Evolutionary conservation across 2,797 vertebrate genomes (phyloP), one percentile per base, ranked within the genome.

Genomic region (Spatula clypeata): DNA sequence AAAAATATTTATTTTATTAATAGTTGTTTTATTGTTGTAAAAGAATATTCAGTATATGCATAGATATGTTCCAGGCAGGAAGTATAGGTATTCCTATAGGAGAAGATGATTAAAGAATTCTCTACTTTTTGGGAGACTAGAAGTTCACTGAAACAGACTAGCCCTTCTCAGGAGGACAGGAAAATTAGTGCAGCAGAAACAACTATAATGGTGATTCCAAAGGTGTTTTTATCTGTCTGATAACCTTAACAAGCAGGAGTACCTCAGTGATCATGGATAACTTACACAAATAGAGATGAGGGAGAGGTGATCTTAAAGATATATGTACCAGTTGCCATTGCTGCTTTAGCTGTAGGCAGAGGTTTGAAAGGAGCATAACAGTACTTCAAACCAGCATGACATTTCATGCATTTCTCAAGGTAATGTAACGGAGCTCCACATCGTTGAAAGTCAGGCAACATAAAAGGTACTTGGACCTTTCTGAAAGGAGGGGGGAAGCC

Each of bases 401-500:
- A 5, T 34, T 21, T 13, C 13, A 2, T 21, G 24, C 9, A 0
- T 67, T 75, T 54, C 77, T 61, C 29, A 84, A 38, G 67, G 70
- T 4, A 4, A 2, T 4, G 40, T 27, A 2, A 70, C 87, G 71
- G 74, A 86, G 49, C 75, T 93, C 29, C 60, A 38, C 57, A 31
- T 53, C 77, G 3, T 5, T 84, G 77, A 47, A 69, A 92, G 62
- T 45, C 87, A 87, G 90, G 85, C 90, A 83, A 81, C 85, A 84
- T 32, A 65, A 90, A 92, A 93, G 94, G 91, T 84, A 58, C 82
- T 91, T 62, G 89, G 84, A 87, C 82, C 61, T 29, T 77, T 72
- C 79, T 67, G 92, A 73, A 86, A 90, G 94, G 55, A 66, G 82
- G 26, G 51, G 49, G 79, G 42, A 18, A 90, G 89, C 55, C 72